Conservation (phyloP, 1,140 invertebrate genomes). For the Chrysopa pallens region DNA sequence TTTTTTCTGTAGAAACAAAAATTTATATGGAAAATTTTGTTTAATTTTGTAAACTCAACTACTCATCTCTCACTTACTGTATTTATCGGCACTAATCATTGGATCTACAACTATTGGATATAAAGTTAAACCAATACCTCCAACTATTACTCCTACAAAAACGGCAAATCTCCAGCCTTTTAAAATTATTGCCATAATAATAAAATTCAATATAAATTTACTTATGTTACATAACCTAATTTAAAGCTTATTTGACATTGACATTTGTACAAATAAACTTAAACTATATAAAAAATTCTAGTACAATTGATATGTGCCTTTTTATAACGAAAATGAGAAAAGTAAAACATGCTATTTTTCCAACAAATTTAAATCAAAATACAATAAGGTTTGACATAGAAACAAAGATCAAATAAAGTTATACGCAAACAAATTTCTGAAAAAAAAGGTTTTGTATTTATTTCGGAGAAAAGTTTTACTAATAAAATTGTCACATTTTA, state of each 20-base stretch:
- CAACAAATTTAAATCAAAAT: too few relatives aligned
- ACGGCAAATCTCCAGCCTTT: constrained; percentile 37
- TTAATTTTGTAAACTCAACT: constrained; percentile 3
- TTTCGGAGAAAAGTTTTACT: too few relatives aligned
- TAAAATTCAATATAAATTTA: not conserved
- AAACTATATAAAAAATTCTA: not conserved
- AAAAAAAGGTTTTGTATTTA: too few relatives aligned
- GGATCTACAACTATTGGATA: constrained; percentile 47
- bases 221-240: not conserved
- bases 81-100: constrained; percentile 40
- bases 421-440: too few relatives aligned
- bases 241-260: constrained; percentile 1
- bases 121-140: constrained; percentile 29
- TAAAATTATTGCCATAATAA: constrained; percentile 18
- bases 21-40: not conserved
- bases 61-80: constrained; percentile 27
- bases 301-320: not conserved
- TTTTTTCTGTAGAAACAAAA: constrained; percentile 30
- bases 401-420: too few relatives aligned
- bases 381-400: too few relatives aligned
- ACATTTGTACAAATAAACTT: constrained; percentile 1
- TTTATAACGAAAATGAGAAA: too few relatives aligned
- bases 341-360: too few relatives aligned
- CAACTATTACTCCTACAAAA: constrained; percentile 36
- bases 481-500: too few relatives aligned